phyloP scores from a whole-genome alignment of 1,140 invertebrate genomes.

The Heliconius hewitsoni region DNA sequence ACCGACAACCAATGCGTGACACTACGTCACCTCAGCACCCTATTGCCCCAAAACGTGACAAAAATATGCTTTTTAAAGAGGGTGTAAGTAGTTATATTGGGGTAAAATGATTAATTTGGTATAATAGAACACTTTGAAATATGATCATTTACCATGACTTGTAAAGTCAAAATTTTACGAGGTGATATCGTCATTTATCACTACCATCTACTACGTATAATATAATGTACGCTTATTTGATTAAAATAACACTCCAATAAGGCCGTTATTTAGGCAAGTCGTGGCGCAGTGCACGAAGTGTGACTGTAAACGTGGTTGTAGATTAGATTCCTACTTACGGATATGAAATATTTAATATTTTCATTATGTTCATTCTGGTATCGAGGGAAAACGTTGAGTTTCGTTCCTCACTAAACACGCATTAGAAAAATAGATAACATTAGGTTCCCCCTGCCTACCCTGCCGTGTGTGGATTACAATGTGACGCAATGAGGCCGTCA shows the following conservation, averaged over 20 bases:
- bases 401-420: too few relatives aligned
- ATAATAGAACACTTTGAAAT: conserved; percentile 2
- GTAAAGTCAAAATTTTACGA: conserved; percentile 1
- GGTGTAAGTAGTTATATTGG: conserved; percentile 2
- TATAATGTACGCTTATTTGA: neutral
- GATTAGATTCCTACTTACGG: neutral
- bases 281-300: too few relatives aligned
- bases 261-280: too few relatives aligned
- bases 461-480: neutral
- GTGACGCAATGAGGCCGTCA: too few relatives aligned
- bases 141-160: neutral
- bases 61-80: neutral
- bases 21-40: neutral
- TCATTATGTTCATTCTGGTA: neutral
- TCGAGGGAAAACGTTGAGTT: neutral
- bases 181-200: conserved; percentile 1
- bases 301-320: neutral
- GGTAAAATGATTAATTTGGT: conserved; percentile 1
- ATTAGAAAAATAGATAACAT: neutral
- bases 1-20: neutral
- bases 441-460: neutral
- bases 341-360: neutral
- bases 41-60: neutral
- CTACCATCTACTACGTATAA: neutral
- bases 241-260: neutral